These are phyloP conservation scores for Zaprionus nigranus DNA, from an alignment of 1,140 invertebrate species.

Conservation along the genomic window DNA sequence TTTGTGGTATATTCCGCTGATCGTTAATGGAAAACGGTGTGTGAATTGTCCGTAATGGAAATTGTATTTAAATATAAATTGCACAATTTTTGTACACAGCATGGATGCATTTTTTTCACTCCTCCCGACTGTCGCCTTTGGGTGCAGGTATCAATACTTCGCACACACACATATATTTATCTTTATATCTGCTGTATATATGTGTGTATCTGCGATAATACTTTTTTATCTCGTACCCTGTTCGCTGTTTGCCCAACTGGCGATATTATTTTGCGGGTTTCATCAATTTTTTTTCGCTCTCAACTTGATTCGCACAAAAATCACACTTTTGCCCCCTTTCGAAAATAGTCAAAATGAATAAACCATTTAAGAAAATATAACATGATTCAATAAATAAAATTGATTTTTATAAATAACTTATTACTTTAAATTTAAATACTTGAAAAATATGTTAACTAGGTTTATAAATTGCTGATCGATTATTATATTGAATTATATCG, in stretches of 20 bases:
- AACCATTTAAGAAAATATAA: neutral
- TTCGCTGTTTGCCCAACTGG: neutral
- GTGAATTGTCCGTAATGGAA: neutral
- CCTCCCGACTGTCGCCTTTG: neutral
- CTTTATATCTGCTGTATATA: neutral
- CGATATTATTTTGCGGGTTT: neutral
- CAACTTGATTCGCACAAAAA: neutral
- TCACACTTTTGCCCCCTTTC: neutral
- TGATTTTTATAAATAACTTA: neutral
- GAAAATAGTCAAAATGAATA: neutral
- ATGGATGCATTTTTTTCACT: neutral
- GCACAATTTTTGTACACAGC: neutral
- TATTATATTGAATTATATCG: too few species aligned
- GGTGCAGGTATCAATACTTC: neutral
- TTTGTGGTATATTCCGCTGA: neutral
- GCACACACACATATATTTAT: neutral
- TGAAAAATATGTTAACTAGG: neutral
- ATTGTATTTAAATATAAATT: conserved; percentile 6
- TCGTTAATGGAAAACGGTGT: conserved; percentile 7
- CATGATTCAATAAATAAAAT: neutral
- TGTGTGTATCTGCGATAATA: neutral
- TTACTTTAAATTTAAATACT: neutral
- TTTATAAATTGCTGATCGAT: too few species aligned
- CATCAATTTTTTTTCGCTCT: neutral
- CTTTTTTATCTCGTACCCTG: neutral